Conservation (phyloP, 2,888 invertebrate genomes). For the Tinea trinotella region DNA sequence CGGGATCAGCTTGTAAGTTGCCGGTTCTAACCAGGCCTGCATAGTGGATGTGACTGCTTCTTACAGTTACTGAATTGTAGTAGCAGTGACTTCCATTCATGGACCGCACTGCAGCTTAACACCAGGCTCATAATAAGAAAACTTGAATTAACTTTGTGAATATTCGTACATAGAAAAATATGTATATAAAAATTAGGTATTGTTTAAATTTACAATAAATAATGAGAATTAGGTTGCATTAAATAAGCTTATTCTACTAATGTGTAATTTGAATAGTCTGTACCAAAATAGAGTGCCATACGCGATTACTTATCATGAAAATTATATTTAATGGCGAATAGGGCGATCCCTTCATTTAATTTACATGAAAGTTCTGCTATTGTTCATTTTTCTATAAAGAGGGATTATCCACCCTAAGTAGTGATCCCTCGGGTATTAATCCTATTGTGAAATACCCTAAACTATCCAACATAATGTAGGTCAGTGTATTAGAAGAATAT, state of each 20-base stretch:
- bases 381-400: conserved; percentile 64
- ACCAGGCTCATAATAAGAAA: too few species aligned
- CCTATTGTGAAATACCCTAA: conserved; percentile 39
- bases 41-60: too few species aligned
- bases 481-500: conserved; percentile 31
- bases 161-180: too few species aligned
- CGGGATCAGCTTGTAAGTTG: too few species aligned
- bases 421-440: conserved; percentile 52
- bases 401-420: conserved; percentile 60
- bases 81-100: too few species aligned
- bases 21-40: too few species aligned
- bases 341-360: conserved; percentile 54
- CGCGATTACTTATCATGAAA: conserved; percentile 30
- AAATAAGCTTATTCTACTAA: neutral
- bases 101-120: too few species aligned
- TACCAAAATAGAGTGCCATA: neutral
- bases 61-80: too few species aligned
- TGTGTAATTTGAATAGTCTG: neutral
- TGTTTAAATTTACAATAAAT: neutral
- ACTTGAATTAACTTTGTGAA: too few species aligned
- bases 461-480: conserved; percentile 34
- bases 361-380: conserved; percentile 61
- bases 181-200: too few species aligned
- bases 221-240: neutral
- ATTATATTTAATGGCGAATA: conserved; percentile 30